Conservation (phyloP, 1,140 invertebrate species). For the Neodiprion pinetum region DNA sequence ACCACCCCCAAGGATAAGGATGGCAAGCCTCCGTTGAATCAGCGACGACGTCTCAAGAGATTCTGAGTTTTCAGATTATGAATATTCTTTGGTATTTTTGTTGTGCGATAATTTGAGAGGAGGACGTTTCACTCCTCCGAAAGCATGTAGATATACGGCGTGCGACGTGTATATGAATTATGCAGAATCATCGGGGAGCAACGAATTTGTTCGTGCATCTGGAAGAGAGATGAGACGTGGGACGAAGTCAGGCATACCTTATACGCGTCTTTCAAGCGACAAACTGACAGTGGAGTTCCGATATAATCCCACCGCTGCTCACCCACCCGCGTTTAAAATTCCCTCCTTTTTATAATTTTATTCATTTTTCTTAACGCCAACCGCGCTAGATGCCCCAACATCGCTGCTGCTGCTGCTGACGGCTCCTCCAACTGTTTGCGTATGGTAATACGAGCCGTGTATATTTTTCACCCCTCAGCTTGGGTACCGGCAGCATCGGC, state of each 20-base stretch:
- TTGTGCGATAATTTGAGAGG: no score
- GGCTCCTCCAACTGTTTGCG: constrained; percentile 58
- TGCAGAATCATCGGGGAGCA: constrained; percentile 3
- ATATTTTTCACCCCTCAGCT: constrained; percentile 38
- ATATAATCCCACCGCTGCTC: constrained; percentile 13
- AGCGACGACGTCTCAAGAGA: no score
- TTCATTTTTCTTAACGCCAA: constrained; percentile 60
- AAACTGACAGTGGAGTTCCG: constrained; percentile 37
- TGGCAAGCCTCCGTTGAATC: no score
- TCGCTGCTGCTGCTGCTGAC: constrained; percentile 41
- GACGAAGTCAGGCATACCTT: constrained; percentile 22
- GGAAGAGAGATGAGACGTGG: constrained; percentile 16
- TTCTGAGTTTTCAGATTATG: no score
- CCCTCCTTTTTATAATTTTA: constrained; percentile 54
- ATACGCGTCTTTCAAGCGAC: constrained; percentile 40
- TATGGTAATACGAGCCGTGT: constrained; percentile 57
- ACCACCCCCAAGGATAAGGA: no score
- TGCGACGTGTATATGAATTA: neutral
- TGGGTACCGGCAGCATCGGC: neutral
- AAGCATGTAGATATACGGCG: no score
- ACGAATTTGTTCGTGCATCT: neutral
- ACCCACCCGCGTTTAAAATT: constrained; percentile 24
- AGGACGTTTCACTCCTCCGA: no score
- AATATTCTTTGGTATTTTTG: no score
- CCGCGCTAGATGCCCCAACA: constrained; percentile 21